Conservation (phyloP, 1,140 invertebrate species). For the Sarcophaga bullata region DNA sequence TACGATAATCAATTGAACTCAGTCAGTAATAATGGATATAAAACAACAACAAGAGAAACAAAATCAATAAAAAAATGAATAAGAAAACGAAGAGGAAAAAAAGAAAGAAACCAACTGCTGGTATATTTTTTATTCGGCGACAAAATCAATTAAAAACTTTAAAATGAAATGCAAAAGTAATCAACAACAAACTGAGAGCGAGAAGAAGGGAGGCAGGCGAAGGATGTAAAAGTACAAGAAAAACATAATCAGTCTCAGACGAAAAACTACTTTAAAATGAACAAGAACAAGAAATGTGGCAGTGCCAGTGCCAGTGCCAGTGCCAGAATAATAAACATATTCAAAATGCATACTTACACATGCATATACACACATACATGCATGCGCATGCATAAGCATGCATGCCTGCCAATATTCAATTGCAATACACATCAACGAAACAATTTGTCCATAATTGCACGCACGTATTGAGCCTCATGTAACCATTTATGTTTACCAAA, state of each 20-base stretch:
- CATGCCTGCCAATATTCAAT: neutral
- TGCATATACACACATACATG: neutral
- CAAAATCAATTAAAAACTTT: slow-evolving; percentile 37
- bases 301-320: neutral
- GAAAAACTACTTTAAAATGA: neutral
- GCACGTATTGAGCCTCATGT: slow-evolving; percentile 10
- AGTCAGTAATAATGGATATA: neutral
- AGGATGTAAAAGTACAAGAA: neutral
- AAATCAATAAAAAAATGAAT: too few species aligned
- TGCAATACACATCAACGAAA: slow-evolving; percentile 16
- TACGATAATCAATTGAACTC: slow-evolving; percentile 38
- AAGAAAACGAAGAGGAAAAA: neutral
- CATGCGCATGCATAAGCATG: neutral
- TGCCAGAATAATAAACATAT: neutral
- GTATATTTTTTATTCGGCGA: slow-evolving; percentile 13
- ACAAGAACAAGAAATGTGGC: neutral
- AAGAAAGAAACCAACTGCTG: neutral
- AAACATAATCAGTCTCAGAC: slow-evolving; percentile 14
- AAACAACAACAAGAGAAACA: neutral
- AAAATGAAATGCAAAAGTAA: slow-evolving; percentile 23
- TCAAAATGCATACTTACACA: neutral
- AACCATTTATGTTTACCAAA: neutral
- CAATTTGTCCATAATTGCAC: slow-evolving; percentile 26
- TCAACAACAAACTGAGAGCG: neutral
- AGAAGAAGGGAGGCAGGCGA: neutral